phyloP scores from a whole-genome alignment of 1,140 invertebrate species.

The Phymorhynchus buccinoides region DNA sequence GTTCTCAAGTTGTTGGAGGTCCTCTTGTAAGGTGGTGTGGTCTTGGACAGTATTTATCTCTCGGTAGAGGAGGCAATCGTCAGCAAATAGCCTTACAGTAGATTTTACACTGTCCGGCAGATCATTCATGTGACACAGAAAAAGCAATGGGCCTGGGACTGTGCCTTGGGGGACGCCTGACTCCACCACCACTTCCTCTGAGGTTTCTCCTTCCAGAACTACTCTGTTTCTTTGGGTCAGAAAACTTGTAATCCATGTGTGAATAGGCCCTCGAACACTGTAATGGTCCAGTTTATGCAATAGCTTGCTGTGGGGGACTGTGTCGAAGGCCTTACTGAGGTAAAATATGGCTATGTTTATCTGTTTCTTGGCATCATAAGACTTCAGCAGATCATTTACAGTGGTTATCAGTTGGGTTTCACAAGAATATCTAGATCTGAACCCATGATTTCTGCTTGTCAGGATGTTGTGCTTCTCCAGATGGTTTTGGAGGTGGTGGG shows the following conservation, averaged over 20 bases:
- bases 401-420: not conserved
- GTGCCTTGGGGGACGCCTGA: not conserved
- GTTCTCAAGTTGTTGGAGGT: conserved; percentile 38
- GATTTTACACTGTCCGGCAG: conserved; percentile 43
- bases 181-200: not conserved
- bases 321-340: not conserved
- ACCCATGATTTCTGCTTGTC: not conserved
- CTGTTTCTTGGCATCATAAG: not conserved
- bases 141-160: not conserved
- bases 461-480: not conserved
- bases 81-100: conserved; percentile 44
- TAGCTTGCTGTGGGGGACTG: not conserved
- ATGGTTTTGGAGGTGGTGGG: not conserved
- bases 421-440: not conserved
- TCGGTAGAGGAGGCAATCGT: conserved; percentile 39
- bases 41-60: conserved; percentile 19
- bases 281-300: not conserved
- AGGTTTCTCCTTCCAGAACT: not conserved
- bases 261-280: not conserved
- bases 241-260: not conserved
- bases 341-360: not conserved
- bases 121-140: conserved; percentile 47
- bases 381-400: not conserved
- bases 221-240: not conserved
- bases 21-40: conserved; percentile 18